Base-by-base conservation (phyloP, 2,888 invertebrate genomes). In the Nasonovia ribisnigri region DNA sequence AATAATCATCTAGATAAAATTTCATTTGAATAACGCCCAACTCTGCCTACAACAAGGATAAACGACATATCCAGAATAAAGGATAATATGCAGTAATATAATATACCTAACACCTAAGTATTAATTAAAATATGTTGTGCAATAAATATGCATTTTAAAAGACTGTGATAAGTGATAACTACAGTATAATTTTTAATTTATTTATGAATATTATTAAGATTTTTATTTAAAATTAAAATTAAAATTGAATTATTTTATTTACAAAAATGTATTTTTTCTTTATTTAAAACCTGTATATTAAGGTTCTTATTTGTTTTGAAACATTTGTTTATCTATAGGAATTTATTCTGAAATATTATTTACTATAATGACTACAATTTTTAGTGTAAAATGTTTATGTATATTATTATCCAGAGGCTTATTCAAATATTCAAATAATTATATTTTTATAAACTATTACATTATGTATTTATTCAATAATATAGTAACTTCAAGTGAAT, bases 11-110 rank as follows among this genome's bases (percentile, higher is more conserved):
- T n/a, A n/a, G n/a, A n/a, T n/a, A n/a, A n/a, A n/a, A n/a, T n/a
- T n/a, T n/a, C n/a, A n/a, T n/a, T n/a, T n/a, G n/a, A n/a, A n/a
- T n/a, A n/a, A n/a, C n/a, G n/a, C n/a, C n/a, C n/a, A n/a, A n/a
- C n/a, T n/a, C n/a, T n/a, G n/a, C n/a, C n/a, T n/a, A n/a, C n/a
- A n/a, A n/a, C n/a, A n/a, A n/a, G n/a, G n/a, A n/a, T n/a, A n/a
- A 96, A 95, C 96, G 96, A 94, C 96, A 97, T 95, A 96, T 95
- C 95, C 96, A 96, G 95, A 96, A 96, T 94, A 96, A 96, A 95
- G 96, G 96, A 95, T n/a, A n/a, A n/a, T 97, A 97, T 96, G 95
- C 96, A 67, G 96, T 97, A 95, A 95, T 96, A 93, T 96, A 95
- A 95, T 93, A 51, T 67, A 48, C 29, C 29, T n/a, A n/a, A n/a